Evolutionary conservation across 2,797 vertebrate genomes (phyloP), one percentile per base, ranked within the genome.

Genomic region (Xiphorhynchus erythropygius): DNA sequence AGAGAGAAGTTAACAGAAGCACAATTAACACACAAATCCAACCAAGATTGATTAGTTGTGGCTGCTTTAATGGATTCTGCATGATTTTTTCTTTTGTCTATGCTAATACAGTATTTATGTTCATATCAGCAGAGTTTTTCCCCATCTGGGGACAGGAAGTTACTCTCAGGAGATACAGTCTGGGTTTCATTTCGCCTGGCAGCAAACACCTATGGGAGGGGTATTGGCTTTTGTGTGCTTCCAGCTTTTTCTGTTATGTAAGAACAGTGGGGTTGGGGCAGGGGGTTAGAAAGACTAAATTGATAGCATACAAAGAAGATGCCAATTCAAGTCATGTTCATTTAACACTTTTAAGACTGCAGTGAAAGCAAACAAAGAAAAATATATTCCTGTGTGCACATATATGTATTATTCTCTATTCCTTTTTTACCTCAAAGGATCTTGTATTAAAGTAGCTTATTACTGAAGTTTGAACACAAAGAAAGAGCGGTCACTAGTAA

Each of bases 401-500:
- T 96, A 87, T 92, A 95, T 83, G 67, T 92, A 76, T 91, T 62
- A 41, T 88, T 95, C 56, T 89, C 60, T 81, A 30, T 56, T 81
- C 44, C 62, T 82, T 81, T 90, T 83, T 18, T 42, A 73, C 88
- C 67, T 95, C 59, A 92, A 60, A 90, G 71, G 64, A 93, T 96
- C 87, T 95, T 59, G n/a, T 89, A 90, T 95, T 95, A 93, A 87
- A 44, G 25, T 84, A 92, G 79, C 46, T 92, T 32, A 64, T 33
- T 39, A 44, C 52, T 87, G 77, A 90, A 83, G 57, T 71, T 92
- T 84, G 88, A 94, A 84, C 53, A 64, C 69, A 83, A 84, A 78
- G 65, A 87, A 90, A 83, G 86, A 94, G 46, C 60, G 91, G 94
- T 97, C 96, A 91, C 94, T 90, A 91, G 75, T 95, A 90, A 95